A percentile compares a stretch with the other conserved stretches of the same genome.
Evolutionary conservation across 1,140 invertebrate genomes (phyloP).

Genomic region (Akabosia matsudoensis): DNA sequence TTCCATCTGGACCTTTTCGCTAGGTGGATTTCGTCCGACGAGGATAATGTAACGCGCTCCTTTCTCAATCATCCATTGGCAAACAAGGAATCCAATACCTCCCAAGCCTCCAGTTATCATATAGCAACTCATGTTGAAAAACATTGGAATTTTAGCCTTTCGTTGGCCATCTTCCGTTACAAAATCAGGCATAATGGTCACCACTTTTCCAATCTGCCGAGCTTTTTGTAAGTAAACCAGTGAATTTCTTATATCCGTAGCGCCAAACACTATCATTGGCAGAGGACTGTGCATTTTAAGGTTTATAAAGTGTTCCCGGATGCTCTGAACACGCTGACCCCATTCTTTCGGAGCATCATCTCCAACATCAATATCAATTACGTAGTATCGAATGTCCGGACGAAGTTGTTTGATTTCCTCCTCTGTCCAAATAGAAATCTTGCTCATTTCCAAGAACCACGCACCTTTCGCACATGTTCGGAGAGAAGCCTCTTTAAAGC

Average conservation of each 20-base stretch:
- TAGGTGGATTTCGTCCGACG: not conserved
- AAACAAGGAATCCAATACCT: conserved; percentile 19
- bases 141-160: not conserved
- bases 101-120: conserved; percentile 27
- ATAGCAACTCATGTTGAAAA: conserved; percentile 5
- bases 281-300: not conserved
- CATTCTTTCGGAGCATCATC: not conserved
- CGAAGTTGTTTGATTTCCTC: conserved; percentile 1
- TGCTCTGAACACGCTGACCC: not conserved
- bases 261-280: not conserved
- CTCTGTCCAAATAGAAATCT: conserved; percentile 14
- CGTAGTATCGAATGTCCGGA: conserved; percentile 4
- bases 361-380: not conserved
- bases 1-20: not conserved
- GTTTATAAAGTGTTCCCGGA: not conserved
- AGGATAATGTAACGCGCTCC: conserved; percentile 18
- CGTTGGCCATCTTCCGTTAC: not conserved
- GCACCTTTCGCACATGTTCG: conserved; percentile 1
- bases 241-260: not conserved
- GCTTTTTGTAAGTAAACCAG: not conserved
- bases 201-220: conserved; percentile 25
- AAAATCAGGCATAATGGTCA: not conserved
- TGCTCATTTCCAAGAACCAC: conserved; percentile 27
- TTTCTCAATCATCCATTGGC: conserved; percentile 15
- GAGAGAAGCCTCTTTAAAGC: conserved; percentile 28